Percentiles rank a stretch among this genome's conserved stretches.
These are phyloP conservation scores for Drosophila nasuta DNA, from an alignment of 1,140 invertebrate genomes.

Conservation along the genomic window DNA sequence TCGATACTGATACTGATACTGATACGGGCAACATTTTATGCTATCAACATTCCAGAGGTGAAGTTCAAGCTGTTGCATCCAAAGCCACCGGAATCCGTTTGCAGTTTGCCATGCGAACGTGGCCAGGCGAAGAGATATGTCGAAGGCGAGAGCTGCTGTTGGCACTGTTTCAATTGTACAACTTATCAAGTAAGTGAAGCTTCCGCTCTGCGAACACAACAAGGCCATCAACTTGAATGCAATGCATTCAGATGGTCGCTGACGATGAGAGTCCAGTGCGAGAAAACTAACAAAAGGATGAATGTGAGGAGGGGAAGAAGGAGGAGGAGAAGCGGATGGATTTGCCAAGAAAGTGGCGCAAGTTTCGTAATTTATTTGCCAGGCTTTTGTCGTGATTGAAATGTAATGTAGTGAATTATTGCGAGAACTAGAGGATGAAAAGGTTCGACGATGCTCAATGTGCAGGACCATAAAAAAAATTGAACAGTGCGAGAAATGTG, in stretches of 20 bases:
- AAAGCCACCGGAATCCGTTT: conserved; percentile 93
- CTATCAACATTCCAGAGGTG: conserved; percentile 87
- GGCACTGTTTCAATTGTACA: conserved; percentile 97
- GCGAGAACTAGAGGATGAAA: conserved; percentile 32
- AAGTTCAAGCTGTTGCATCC: conserved; percentile 92
- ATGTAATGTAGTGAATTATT: conserved; percentile 60
- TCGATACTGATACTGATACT: too few relatives aligned
- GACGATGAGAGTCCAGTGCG: conserved; percentile 16
- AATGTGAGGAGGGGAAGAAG: too few relatives aligned
- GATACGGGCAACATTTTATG: neutral
- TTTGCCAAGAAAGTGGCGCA: conserved; percentile 10
- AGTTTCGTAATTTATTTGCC: conserved; percentile 71
- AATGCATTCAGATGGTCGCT: conserved; percentile 38
- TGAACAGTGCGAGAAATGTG: neutral
- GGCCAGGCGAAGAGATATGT: conserved; percentile 96
- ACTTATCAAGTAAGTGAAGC: conserved; percentile 92
- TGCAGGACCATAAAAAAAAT: conserved; percentile 7
- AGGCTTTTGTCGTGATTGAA: conserved; percentile 67
- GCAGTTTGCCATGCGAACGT: conserved; percentile 92
- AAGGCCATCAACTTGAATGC: conserved; percentile 16
- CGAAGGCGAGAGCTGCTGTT: conserved; percentile 96
- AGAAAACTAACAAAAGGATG: conserved; percentile 1
- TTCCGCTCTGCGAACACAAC: neutral
- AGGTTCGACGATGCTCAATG: neutral
- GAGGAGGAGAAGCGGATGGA: neutral